phyloP scores from a whole-genome alignment of 2,113 vertebrate genomes.

The Eidolon helvum region DNA sequence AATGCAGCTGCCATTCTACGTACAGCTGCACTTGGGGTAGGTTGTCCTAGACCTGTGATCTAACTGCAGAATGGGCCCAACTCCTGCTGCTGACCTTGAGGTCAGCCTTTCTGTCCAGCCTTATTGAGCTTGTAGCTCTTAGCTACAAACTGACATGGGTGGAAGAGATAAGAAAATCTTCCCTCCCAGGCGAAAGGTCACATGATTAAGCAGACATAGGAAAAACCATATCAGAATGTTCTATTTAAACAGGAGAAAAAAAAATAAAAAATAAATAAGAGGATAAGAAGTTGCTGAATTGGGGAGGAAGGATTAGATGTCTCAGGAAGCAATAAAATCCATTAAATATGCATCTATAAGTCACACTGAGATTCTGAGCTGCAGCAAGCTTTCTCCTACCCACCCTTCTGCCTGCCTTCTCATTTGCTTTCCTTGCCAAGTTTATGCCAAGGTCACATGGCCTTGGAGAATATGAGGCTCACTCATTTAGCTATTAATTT shows the following conservation, averaged over 20 bases:
- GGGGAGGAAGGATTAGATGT: background rate
- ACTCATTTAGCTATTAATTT: constrained; percentile 29
- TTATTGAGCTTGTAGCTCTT: constrained; percentile 7
- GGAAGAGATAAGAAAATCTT: constrained; percentile 49
- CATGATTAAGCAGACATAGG: constrained; percentile 25
- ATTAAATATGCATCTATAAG: background rate
- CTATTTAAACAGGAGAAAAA: background rate
- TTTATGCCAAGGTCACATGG: background rate
- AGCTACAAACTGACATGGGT: constrained; percentile 14
- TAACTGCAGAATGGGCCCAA: background rate
- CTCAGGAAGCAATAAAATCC: constrained; percentile 4
- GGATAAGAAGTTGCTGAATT: background rate
- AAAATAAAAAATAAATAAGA: no score
- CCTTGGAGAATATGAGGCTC: constrained; percentile 2
- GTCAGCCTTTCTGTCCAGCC: background rate
- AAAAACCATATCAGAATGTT: constrained; percentile 3
- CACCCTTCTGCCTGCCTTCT: background rate
- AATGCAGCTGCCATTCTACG: background rate
- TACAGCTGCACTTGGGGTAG: background rate
- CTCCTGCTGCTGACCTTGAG: background rate
- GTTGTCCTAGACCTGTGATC: background rate
- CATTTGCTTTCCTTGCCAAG: constrained; percentile 24
- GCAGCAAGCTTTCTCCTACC: background rate
- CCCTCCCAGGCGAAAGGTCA: constrained; percentile 4
- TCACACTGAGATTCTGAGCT: background rate